Evolutionary conservation across 2,888 invertebrate species (phyloP).

Genomic region (Limnephilus marmoratus): DNA sequence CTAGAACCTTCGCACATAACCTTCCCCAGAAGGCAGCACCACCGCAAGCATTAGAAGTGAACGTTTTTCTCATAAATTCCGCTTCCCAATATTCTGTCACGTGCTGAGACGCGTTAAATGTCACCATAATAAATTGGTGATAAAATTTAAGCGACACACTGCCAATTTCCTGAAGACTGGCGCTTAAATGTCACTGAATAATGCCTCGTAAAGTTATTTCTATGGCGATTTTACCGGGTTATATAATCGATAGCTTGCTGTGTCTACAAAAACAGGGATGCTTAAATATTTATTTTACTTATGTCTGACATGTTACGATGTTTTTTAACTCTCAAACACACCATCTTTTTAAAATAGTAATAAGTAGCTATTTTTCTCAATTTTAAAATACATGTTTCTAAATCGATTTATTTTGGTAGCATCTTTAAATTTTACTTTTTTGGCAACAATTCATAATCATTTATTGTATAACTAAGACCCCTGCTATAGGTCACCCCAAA

Average conservation of each 20-base stretch:
- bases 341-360: no score
- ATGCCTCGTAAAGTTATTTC: background rate
- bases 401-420: no score
- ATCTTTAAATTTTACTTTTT: no score
- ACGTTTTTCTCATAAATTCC: background rate
- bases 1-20: slow-evolving; percentile 5
- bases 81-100: background rate
- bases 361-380: no score
- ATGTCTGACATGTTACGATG: background rate
- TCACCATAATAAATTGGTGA: background rate
- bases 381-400: no score
- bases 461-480: no score
- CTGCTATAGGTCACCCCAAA: no score
- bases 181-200: background rate
- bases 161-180: background rate
- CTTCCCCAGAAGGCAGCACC: background rate
- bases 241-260: background rate
- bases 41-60: background rate
- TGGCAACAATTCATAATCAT: no score
- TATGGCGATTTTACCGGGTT: background rate
- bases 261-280: background rate
- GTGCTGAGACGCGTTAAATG: background rate
- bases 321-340: background rate
- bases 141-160: background rate
- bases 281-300: background rate